Base-by-base conservation (phyloP, 2,113 vertebrate species). In the Pedetes capensis region DNA sequence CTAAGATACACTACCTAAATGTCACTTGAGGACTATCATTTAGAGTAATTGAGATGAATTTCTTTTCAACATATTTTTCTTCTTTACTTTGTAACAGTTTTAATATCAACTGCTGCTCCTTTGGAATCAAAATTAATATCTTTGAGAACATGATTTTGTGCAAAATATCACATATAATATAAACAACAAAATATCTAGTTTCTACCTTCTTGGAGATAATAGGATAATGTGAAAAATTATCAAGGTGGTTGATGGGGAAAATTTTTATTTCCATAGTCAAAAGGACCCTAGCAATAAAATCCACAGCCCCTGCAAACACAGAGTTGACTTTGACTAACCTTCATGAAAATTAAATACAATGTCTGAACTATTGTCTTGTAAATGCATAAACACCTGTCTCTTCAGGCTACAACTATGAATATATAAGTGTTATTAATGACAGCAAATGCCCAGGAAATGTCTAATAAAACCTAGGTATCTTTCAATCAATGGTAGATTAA, bases 401-500 rank as follows among this genome's bases (percentile, higher is more conserved):
- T 95, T 32, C 25, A 92, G 63, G 85, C 63, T 96, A 64, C 51
- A 93, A 39, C 44, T 91, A 64, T 93, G 81, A 92, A 91, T 93
- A 82, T 83, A 59, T 3, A 78, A 95, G 23, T 92, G 8, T 53
- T 91, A 85, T 97, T 91, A 57, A 83, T 44, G 25, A 32, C 74
- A 89, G 49, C 6, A 72, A 95, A 96, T 37, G 22, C 71, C 93
- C 92, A 95, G 87, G 95, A 98, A 97, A 87, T 88, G 90, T 79
- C 75, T 95, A 59, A 87, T 87, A 94, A 96, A 98, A 96, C 78
- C 32, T 59, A 95, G 68, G 18, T 47, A 51, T 90, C 63, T 97
- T 95, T 96, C 51, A 96, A 37, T 89, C 85, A 82, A 44, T 89
- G n/a, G 91, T 97, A 96, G 37, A 47, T 51, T 95, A 97, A 94